phyloP scores from a whole-genome alignment of 2,888 invertebrate genomes.

The Tuberolachnus salignus region DNA sequence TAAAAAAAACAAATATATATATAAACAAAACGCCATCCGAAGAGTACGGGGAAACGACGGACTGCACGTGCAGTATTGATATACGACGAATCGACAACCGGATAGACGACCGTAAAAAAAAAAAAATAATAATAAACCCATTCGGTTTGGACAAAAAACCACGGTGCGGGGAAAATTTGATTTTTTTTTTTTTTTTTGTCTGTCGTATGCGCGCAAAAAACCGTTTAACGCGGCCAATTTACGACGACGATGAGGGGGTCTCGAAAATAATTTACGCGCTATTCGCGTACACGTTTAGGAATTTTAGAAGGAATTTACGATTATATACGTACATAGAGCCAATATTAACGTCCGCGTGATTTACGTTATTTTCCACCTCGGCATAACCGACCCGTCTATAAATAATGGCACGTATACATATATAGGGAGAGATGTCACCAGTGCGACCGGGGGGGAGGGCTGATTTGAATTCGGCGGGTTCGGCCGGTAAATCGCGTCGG shows the following conservation, averaged over 20 bases:
- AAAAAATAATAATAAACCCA: not conserved
- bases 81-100: not conserved
- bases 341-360: slow-evolving; percentile 23
- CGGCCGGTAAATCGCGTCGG: slow-evolving; percentile 20
- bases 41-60: not conserved
- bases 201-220: not conserved
- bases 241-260: slow-evolving; percentile 39
- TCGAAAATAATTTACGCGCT: slow-evolving; percentile 26
- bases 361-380: slow-evolving; percentile 28
- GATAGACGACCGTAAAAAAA: slow-evolving; percentile 21
- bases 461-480: slow-evolving; percentile 13
- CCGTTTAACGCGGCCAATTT: slow-evolving; percentile 27
- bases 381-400: slow-evolving; percentile 13
- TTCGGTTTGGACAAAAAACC: not conserved
- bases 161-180: slow-evolving; percentile 28
- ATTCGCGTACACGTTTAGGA: too few relatives aligned
- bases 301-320: slow-evolving; percentile 1
- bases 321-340: not conserved
- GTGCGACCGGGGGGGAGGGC: slow-evolving; percentile 1
- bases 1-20: slow-evolving; percentile 2
- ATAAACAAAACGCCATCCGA: not conserved
- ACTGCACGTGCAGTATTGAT: not conserved
- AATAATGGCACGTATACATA: slow-evolving; percentile 1
- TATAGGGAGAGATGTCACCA: not conserved
- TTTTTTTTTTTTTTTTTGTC: not conserved